A percentile compares a stretch with the other conserved stretches of the same genome.
Evolutionary conservation across 2,888 invertebrate genomes (phyloP).

Genomic region (Rotaria macrura): DNA sequence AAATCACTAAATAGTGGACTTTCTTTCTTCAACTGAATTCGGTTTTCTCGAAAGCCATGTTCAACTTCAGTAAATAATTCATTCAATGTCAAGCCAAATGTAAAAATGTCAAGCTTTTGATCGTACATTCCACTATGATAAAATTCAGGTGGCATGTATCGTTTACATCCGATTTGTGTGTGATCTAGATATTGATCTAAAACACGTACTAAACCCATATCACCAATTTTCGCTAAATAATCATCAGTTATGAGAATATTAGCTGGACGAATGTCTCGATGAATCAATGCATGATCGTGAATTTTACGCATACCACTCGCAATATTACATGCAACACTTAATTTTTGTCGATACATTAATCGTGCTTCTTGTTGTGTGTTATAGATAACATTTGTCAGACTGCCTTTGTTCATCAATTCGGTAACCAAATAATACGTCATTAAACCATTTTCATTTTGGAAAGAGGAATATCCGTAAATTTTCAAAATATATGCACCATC

Average conservation of each 20-base stretch:
- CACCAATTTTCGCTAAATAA: not conserved
- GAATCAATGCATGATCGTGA: not conserved
- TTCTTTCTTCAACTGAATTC: not conserved
- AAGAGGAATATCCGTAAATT: not conserved
- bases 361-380: not conserved
- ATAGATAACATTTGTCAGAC: not conserved
- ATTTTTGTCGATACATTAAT: not conserved
- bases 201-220: not conserved
- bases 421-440: not conserved
- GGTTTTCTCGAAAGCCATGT: not conserved
- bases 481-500: not conserved
- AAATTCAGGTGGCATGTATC: slow-evolving; percentile 27
- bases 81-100: slow-evolving; percentile 21
- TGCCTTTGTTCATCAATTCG: not conserved
- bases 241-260: not conserved
- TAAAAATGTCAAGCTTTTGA: slow-evolving; percentile 18
- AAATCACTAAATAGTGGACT: not conserved
- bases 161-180: not conserved
- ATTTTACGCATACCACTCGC: not conserved
- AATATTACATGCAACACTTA: not conserved
- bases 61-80: slow-evolving; percentile 7
- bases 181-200: not conserved
- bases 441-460: not conserved
- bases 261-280: not conserved
- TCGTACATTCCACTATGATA: not conserved